Evolutionary conservation across 1,140 invertebrate species (phyloP), one percentile per base, ranked within the genome.

Genomic region (Paramacrobiotus metropolitanus): DNA sequence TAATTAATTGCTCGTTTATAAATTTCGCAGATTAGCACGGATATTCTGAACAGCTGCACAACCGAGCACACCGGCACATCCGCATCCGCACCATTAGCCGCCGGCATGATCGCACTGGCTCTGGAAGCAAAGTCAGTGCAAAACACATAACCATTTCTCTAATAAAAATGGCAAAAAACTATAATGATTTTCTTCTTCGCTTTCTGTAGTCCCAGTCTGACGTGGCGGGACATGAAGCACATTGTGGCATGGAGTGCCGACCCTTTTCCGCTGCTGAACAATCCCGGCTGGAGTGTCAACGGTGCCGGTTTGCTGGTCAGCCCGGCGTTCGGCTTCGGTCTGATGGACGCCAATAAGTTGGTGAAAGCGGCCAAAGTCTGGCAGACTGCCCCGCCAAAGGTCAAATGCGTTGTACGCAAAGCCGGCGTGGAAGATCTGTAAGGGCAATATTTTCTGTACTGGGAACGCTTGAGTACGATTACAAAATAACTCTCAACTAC

Each of bases 321-420:
- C 24, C 88, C 93, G 70, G 90, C 92, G 72, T 96, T 95, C 71
- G 93, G 94, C 9, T 98, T 96, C 70, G 94, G 94, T 20, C 73
- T 98, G 24, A 94, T 98, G 87, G 91, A 98, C 75, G 92, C 90
- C 1, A 83, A 82, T n/a, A 82, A 82, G 4, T 85, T 97, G 83
- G 90, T 96, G 0, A 82, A 78, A 45, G 73, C 93, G 63, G 91
- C 93, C 1, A 82, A 87, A 69, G 81, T 85, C 66, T 98, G 94
- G 94, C 84, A 81, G 2, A 82, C 81, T 18, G 90, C 95, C n/a
- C 92, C 93, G 1, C 82, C 86, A 21, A 90, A 96, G 71, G 87
- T 91, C 69, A 91, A 93, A 65, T 96, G 92, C 74, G 67, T 30
- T n/a, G 60, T 60, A 9, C 15, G 24, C 9, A 55, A 55, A 28